Evolutionary conservation across 2,888 invertebrate genomes (phyloP).

Genomic region (Folsomia candida): DNA sequence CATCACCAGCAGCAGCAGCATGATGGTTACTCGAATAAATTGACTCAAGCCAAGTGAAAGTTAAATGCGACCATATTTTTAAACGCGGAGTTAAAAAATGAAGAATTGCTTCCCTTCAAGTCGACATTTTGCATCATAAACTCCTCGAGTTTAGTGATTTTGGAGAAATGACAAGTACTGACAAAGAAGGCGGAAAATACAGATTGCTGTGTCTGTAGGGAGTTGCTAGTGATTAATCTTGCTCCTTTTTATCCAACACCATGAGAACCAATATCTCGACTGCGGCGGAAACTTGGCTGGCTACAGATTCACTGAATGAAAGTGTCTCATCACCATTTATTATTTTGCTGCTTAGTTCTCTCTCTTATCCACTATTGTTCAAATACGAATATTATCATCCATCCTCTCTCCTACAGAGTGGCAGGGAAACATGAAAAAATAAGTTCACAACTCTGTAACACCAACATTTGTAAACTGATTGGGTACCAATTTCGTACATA

Average conservation of each 20-base stretch:
- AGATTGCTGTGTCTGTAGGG: neutral
- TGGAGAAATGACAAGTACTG: neutral
- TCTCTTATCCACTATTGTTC: neutral
- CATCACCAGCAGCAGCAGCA: neutral
- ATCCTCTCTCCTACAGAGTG: too few relatives aligned
- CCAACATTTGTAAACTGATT: too few relatives aligned
- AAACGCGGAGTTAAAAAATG: neutral
- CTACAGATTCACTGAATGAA: neutral
- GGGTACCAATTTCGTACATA: too few relatives aligned
- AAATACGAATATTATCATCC: too few relatives aligned
- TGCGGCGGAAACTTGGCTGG: neutral
- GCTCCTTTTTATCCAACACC: neutral
- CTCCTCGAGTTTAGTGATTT: neutral
- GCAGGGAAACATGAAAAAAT: too few relatives aligned
- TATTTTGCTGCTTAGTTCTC: neutral
- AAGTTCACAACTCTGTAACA: too few relatives aligned
- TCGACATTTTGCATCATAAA: neutral
- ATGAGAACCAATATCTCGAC: neutral
- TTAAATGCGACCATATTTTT: neutral
- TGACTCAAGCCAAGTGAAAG: neutral
- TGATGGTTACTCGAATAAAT: too few relatives aligned
- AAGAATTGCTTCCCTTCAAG: neutral
- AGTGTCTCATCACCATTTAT: constrained; percentile 8
- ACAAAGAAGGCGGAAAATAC: constrained; percentile 5
- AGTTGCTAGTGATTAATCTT: neutral